Conservation (phyloP, 2,797 vertebrate genomes). For the Bovichtus variegatus region DNA sequence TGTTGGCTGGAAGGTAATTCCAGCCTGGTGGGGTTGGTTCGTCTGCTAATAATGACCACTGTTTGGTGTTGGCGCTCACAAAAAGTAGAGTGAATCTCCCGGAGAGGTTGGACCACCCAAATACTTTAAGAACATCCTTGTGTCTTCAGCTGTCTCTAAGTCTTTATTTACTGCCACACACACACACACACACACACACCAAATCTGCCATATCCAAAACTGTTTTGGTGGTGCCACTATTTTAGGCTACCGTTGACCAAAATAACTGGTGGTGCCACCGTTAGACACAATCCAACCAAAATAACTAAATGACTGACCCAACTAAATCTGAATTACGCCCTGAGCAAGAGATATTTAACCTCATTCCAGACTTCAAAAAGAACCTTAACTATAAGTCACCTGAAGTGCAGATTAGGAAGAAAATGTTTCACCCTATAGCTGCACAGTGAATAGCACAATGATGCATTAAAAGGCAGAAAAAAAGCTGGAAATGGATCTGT, state of each 20-base stretch:
- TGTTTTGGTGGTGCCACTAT: slow-evolving; percentile 71
- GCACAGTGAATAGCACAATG: slow-evolving; percentile 23
- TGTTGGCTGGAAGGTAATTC: slow-evolving; percentile 74
- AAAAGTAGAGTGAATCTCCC: slow-evolving; percentile 62
- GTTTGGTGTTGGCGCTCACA: slow-evolving; percentile 55
- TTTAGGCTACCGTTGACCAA: slow-evolving; percentile 72
- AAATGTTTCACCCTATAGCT: slow-evolving; percentile 37
- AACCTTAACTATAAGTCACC: slow-evolving; percentile 21
- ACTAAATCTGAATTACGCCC: slow-evolving; percentile 60
- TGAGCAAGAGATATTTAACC: slow-evolving; percentile 52
- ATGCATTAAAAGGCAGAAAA: slow-evolving; percentile 45
- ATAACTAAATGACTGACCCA: slow-evolving; percentile 71
- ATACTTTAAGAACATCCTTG: slow-evolving; percentile 76
- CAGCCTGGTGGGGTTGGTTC: slow-evolving; percentile 59
- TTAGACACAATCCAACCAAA: slow-evolving; percentile 69
- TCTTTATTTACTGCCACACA: slow-evolving; percentile 64
- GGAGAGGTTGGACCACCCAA: slow-evolving; percentile 77
- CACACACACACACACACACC: slow-evolving; percentile 47
- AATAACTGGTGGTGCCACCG: slow-evolving; percentile 68
- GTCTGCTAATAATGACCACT: slow-evolving; percentile 79
- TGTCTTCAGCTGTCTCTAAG: slow-evolving; percentile 71
- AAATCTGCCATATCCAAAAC: slow-evolving; percentile 64
- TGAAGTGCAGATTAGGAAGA: slow-evolving; percentile 21
- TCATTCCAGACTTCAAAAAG: slow-evolving; percentile 19
- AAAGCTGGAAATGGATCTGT: slow-evolving; percentile 63